Base-by-base conservation (phyloP, 2,888 invertebrate species). In the Labia minor region DNA sequence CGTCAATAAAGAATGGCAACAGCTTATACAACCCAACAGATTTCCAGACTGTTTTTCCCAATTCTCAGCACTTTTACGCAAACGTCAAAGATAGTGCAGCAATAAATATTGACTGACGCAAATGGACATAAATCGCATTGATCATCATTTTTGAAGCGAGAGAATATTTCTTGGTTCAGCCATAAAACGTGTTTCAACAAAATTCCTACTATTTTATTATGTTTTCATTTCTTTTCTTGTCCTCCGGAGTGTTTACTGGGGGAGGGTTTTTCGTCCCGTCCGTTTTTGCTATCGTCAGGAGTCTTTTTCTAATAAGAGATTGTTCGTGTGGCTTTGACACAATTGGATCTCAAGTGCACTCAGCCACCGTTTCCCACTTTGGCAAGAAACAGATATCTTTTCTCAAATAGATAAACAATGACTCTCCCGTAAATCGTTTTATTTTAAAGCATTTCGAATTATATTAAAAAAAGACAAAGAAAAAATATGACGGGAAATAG, bases 41-140 rank as follows among this genome's bases (percentile, higher is more conserved):
- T 69, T 69, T 67, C 68, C 64, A 21, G 63, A 61, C 63, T 63
- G 66, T 68, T 68, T 69, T 68, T 19, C 69, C 65, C 37, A 19
- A 64, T 64, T 68, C 67, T 69, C 69, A 69, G 69, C 69, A 67
- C 37, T 69, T 69, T 69, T 69, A 68, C 68, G 67, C 68, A 69
- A 65, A 67, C 63, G 64, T 63, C 49, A 33, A 26, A 68, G 66
- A 65, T 68, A 67, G 67, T 70, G 68, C 67, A 65, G 70, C 68
- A 70, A 70, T 70, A 70, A 70, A 70, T 70, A 70, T 70, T 67
- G 70, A 70, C 67, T 70, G 70, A 68, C 70, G 68, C 67, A 70
- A 70, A 70, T 68, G 70, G 68, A 67, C 67, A 68, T 67, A 67
- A 65, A 68, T 67, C 67, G 64, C 67, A 67, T 67, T 68, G 67